phyloP scores from a whole-genome alignment of 2,888 invertebrate genomes.

The Drosophila subquinaria region DNA sequence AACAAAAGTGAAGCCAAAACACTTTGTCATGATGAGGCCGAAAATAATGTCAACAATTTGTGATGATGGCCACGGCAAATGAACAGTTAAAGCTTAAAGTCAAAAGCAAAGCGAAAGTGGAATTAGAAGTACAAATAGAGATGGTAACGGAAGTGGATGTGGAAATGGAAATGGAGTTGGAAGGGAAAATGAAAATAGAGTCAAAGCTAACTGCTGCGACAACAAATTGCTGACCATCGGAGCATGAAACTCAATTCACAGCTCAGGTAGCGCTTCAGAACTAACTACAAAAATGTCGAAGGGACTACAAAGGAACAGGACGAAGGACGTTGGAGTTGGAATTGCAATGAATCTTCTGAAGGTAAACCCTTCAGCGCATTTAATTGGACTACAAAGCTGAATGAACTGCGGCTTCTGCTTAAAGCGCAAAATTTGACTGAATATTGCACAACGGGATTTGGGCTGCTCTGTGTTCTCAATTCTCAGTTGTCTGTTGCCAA shows the following conservation, averaged over 20 bases:
- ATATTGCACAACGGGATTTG: conserved; percentile 55
- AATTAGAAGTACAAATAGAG: conserved; percentile 14
- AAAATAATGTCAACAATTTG: conserved; percentile 66
- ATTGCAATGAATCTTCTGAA: conserved; percentile 31
- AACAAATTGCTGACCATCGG: conserved; percentile 72
- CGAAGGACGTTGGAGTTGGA: background rate
- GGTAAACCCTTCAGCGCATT: conserved; percentile 51
- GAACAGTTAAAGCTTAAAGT: conserved; percentile 56
- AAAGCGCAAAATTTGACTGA: conserved; percentile 42
- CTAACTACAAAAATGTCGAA: conserved; percentile 26
- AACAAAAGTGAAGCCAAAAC: conserved; percentile 30
- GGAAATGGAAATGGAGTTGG: conserved; percentile 2
- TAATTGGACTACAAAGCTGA: conserved; percentile 73
- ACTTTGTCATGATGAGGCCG: conserved; percentile 57
- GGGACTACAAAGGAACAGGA: conserved; percentile 22
- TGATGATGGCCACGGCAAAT: conserved; percentile 26
- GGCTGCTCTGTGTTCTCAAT: conserved; percentile 3
- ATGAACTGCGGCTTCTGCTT: conserved; percentile 32
- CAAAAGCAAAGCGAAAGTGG: conserved; percentile 28
- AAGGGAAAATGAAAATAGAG: conserved; percentile 33
- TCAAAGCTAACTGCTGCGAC: conserved; percentile 73
- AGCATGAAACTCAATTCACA: conserved; percentile 73
- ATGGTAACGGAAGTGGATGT: background rate
- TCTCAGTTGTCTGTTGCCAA: conserved; percentile 60
- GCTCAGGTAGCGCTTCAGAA: conserved; percentile 48